Conservation (phyloP, 2,797 vertebrate species). For the Anabas testudineus region DNA sequence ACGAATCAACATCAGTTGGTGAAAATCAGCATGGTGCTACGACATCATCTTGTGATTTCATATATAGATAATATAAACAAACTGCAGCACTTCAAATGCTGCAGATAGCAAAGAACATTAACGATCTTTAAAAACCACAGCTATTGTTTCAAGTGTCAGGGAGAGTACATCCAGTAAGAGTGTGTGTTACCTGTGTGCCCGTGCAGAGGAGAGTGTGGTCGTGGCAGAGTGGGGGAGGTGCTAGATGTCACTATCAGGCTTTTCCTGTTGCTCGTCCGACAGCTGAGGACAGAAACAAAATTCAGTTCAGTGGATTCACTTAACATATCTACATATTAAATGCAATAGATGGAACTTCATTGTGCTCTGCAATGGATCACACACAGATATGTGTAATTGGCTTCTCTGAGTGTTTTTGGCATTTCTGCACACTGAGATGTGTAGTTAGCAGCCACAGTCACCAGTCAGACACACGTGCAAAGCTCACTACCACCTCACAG, state of each 20-base stretch:
- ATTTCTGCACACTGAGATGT: too few relatives aligned
- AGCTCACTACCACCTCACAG: slow-evolving; percentile 12
- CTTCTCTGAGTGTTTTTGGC: background rate
- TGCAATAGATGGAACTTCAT: too few relatives aligned
- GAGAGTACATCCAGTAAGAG: background rate
- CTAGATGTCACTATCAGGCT: slow-evolving; percentile 97
- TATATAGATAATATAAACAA: too few relatives aligned
- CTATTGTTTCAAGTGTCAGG: too few relatives aligned
- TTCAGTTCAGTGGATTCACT: background rate
- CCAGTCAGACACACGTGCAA: background rate
- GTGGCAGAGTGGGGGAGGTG: slow-evolving; percentile 94
- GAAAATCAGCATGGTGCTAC: too few relatives aligned
- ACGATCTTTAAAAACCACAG: too few relatives aligned
- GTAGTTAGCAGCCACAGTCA: background rate
- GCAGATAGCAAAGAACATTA: background rate
- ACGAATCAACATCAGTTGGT: background rate
- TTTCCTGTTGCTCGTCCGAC: slow-evolving; percentile 96
- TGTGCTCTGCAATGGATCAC: slow-evolving; percentile 33
- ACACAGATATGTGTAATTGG: slow-evolving; percentile 6
- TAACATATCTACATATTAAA: background rate
- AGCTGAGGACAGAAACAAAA: slow-evolving; percentile 84
- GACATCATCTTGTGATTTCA: too few relatives aligned
- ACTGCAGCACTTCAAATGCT: background rate
- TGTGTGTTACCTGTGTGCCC: slow-evolving; percentile 91
- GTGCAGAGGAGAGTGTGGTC: slow-evolving; percentile 96